phyloP scores from a whole-genome alignment of 2,888 invertebrate genomes.

The Limenitis camilla region DNA sequence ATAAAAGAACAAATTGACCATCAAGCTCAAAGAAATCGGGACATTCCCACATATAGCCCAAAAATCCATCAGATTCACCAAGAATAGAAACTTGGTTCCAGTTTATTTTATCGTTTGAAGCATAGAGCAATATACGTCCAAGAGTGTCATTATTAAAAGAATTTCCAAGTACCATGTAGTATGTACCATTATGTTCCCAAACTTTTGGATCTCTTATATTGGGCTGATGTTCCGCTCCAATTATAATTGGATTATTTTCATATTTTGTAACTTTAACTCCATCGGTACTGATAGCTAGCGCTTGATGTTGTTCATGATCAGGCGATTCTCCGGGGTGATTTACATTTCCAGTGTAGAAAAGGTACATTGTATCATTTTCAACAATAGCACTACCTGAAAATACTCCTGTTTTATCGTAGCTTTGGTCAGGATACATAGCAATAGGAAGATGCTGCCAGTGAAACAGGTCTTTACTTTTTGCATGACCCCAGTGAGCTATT shows the following conservation, averaged over 20 bases:
- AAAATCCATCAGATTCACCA: slow-evolving; percentile 44
- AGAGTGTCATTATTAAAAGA: slow-evolving; percentile 39
- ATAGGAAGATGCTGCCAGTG: slow-evolving; percentile 63
- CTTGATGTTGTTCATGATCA: slow-evolving; percentile 46
- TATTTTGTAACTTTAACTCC: slow-evolving; percentile 49
- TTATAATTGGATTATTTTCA: slow-evolving; percentile 48
- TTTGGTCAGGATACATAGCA: slow-evolving; percentile 58
- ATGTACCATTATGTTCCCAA: slow-evolving; percentile 49
- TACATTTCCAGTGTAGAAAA: slow-evolving; percentile 58
- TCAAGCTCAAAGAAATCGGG: slow-evolving; percentile 64
- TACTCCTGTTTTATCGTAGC: slow-evolving; percentile 52
- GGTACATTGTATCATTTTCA: slow-evolving; percentile 45
- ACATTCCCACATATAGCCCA: slow-evolving; percentile 69
- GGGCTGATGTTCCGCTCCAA: slow-evolving; percentile 42
- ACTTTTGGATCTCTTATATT: slow-evolving; percentile 69
- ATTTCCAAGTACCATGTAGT: slow-evolving; percentile 63
- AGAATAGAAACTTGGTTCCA: slow-evolving; percentile 47
- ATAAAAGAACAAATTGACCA: slow-evolving; percentile 48
- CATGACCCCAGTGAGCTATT: slow-evolving; percentile 69
- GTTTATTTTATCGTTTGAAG: slow-evolving; percentile 43
- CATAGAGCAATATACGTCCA: slow-evolving; percentile 50
- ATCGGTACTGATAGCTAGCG: slow-evolving; percentile 47
- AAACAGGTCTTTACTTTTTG: slow-evolving; percentile 57
- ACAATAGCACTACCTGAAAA: slow-evolving; percentile 67
- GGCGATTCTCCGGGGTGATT: slow-evolving; percentile 38